Evolutionary conservation across 2,113 vertebrate species (phyloP).

Genomic region (Callaeas wilsoni): DNA sequence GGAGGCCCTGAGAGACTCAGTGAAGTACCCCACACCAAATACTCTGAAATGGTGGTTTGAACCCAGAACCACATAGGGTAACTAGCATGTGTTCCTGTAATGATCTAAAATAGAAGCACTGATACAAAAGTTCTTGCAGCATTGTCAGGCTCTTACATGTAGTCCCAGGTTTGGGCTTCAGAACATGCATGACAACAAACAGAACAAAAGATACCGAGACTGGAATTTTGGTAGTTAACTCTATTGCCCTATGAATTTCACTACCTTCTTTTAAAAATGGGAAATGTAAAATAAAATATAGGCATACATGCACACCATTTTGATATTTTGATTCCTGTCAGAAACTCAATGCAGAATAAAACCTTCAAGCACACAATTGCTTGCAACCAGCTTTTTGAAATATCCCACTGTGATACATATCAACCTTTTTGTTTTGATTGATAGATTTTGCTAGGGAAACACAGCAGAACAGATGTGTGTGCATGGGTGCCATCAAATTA

Average conservation of each 20-base stretch:
- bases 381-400: slow-evolving; percentile 36
- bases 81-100: neutral
- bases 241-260: neutral
- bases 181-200: neutral
- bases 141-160: neutral
- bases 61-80: neutral
- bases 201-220: neutral
- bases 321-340: neutral
- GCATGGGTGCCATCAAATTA: slow-evolving; percentile 37
- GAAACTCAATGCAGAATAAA: neutral
- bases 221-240: neutral
- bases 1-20: neutral
- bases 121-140: neutral
- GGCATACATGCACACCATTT: neutral
- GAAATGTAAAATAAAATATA: neutral
- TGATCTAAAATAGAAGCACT: neutral
- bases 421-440: slow-evolving; percentile 45
- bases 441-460: slow-evolving; percentile 43
- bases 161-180: neutral
- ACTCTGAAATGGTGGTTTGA: neutral
- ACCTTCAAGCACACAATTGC: neutral
- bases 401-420: slow-evolving; percentile 16
- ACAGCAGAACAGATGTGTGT: slow-evolving; percentile 30
- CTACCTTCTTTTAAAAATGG: neutral
- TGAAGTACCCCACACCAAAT: neutral